These are phyloP conservation scores for Aselliscus stoliczkanus DNA, from an alignment of 2,797 vertebrate genomes.

Conservation along the genomic window DNA sequence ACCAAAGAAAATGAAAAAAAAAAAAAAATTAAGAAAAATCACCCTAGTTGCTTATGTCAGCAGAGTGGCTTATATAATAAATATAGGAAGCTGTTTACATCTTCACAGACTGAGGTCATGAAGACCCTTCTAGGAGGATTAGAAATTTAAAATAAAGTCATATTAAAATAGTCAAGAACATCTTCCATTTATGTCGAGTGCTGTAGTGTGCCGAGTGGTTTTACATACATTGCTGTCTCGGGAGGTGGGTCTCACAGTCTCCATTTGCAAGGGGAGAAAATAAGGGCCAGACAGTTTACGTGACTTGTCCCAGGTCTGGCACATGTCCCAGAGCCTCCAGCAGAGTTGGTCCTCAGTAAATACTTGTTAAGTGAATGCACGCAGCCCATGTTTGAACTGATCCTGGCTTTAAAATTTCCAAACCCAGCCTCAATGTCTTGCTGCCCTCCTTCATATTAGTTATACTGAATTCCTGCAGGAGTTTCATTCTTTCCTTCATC, in stretches of 20 bases:
- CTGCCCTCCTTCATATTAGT: not conserved
- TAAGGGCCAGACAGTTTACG: not conserved
- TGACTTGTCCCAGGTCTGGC: not conserved
- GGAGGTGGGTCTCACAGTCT: not conserved
- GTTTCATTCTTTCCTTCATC: not conserved
- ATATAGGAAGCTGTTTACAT: not conserved
- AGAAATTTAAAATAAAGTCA: slow-evolving; percentile 32
- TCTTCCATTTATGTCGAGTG: not conserved
- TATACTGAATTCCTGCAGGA: not conserved
- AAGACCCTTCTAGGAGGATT: slow-evolving; percentile 31
- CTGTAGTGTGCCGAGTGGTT: not conserved
- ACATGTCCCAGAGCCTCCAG: not conserved
- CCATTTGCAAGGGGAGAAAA: not conserved
- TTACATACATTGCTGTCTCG: not conserved
- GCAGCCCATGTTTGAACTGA: not conserved
- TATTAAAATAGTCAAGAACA: not conserved
- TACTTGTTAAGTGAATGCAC: not conserved
- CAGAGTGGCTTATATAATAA: slow-evolving; percentile 25
- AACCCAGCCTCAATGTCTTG: not conserved
- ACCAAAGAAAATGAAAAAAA: not conserved
- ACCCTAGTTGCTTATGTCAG: not conserved
- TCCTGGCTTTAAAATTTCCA: not conserved
- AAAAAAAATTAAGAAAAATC: slow-evolving; percentile 5
- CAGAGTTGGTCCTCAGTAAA: not conserved
- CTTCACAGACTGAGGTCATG: slow-evolving; percentile 12